Evolutionary conservation across 2,797 vertebrate species (phyloP).

Genomic region (Apogon talboti): DNA sequence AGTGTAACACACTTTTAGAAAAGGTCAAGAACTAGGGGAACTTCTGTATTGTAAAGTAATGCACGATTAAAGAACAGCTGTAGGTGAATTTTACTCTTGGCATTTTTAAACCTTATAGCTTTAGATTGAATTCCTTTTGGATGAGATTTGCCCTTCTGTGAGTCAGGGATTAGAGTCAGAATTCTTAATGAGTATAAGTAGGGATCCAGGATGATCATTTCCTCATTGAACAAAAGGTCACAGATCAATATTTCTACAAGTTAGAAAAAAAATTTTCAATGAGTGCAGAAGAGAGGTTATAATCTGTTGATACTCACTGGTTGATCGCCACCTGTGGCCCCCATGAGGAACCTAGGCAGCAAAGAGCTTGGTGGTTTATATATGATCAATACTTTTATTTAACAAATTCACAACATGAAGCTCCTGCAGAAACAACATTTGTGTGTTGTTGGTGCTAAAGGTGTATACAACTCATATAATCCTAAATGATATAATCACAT

Average conservation of each 20-base stretch:
- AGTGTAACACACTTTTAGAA: no score
- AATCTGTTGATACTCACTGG: constrained; percentile 38
- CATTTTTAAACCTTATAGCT: constrained; percentile 5
- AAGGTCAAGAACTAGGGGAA: no score
- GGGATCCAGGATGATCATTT: constrained; percentile 59
- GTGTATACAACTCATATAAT: no score
- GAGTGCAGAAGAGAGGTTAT: constrained; percentile 29
- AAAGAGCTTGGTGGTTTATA: not conserved
- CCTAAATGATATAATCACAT: no score
- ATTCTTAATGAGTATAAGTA: constrained; percentile 62
- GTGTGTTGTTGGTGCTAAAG: no score
- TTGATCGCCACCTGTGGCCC: constrained; percentile 28
- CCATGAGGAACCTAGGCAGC: not conserved
- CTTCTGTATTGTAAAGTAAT: no score
- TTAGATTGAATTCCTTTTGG: constrained; percentile 41
- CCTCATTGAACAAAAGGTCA: constrained; percentile 70
- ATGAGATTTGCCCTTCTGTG: constrained; percentile 60
- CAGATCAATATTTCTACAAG: constrained; percentile 61
- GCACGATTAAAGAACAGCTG: no score
- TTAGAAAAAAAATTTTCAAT: constrained; percentile 34
- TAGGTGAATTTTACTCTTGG: constrained; percentile 7
- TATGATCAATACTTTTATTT: not conserved
- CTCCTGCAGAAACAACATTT: not conserved
- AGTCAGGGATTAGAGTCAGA: constrained; percentile 61
- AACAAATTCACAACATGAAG: not conserved